A percentile compares a stretch with the other conserved stretches of the same genome.
These are phyloP conservation scores for Polymixis flavicincta DNA, from an alignment of 2,888 invertebrate species.

Conservation along the genomic window DNA sequence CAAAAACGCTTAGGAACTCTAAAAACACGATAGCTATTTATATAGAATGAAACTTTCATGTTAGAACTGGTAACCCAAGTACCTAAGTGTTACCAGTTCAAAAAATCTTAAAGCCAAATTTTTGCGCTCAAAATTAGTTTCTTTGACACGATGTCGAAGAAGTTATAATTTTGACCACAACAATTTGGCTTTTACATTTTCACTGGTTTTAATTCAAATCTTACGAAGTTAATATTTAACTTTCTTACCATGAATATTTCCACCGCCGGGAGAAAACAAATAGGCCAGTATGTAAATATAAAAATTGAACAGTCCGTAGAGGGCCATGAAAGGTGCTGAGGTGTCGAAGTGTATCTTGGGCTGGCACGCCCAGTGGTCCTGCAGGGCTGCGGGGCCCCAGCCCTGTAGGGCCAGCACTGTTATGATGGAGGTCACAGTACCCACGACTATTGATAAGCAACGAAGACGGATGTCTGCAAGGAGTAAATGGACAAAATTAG, in stretches of 20 bases:
- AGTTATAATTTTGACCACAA: too few species aligned
- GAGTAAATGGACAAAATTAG: not conserved
- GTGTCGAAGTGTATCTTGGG: slow-evolving; percentile 96
- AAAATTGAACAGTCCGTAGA: slow-evolving; percentile 98
- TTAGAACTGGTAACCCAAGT: not conserved
- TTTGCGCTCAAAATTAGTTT: too few species aligned
- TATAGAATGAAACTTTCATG: not conserved
- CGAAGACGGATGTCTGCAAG: slow-evolving; percentile 96
- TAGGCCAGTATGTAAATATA: slow-evolving; percentile 98
- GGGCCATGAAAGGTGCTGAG: slow-evolving; percentile 98
- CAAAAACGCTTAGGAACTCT: not conserved
- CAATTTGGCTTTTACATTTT: too few species aligned
- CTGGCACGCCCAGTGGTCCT: slow-evolving; percentile 98
- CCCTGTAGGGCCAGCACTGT: slow-evolving; percentile 94
- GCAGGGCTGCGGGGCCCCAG: slow-evolving; percentile 97
- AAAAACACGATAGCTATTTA: not conserved
- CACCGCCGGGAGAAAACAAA: slow-evolving; percentile 96
- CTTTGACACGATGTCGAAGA: too few species aligned
- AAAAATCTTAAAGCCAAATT: too few species aligned
- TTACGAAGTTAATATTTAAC: not conserved
- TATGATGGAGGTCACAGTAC: slow-evolving; percentile 94
- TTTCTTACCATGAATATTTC: slow-evolving; percentile 94
- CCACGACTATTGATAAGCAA: slow-evolving; percentile 96
- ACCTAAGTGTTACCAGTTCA: not conserved
- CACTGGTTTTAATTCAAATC: not conserved